A percentile compares a stretch with the other conserved stretches of the same genome.
Conservation (phyloP, 2,888 invertebrate species). For the Cyaniris semiargus region DNA sequence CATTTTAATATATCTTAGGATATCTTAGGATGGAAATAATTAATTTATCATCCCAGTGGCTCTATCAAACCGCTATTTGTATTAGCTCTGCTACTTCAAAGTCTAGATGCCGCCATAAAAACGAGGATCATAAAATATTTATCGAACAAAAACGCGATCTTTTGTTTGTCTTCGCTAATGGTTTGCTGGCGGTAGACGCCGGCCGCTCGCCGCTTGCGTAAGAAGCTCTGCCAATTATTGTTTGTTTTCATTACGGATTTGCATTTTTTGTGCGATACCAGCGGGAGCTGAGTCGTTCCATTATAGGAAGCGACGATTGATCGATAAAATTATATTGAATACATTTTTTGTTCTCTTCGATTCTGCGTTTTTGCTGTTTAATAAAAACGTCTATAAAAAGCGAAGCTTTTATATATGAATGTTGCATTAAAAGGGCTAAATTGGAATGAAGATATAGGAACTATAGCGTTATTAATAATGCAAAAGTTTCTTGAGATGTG, state of each 20-base stretch:
- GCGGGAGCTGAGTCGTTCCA: background rate
- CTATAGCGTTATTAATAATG: too few species aligned
- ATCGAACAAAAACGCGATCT: constrained; percentile 19
- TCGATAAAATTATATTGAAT: background rate
- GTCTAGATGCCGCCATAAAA: background rate
- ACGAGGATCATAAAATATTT: constrained; percentile 25
- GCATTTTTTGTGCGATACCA: constrained; percentile 1
- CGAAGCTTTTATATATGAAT: too few species aligned
- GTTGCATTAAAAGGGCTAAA: too few species aligned
- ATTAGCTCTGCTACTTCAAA: background rate
- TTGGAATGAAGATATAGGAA: too few species aligned
- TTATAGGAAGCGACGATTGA: background rate
- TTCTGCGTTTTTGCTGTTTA: too few species aligned
- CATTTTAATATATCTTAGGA: too few species aligned
- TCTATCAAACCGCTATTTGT: background rate
- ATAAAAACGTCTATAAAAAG: too few species aligned
- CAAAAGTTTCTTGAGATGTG: too few species aligned
- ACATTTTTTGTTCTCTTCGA: background rate
- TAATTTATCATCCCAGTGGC: background rate
- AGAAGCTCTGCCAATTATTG: constrained; percentile 5
- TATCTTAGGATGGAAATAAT: too few species aligned
- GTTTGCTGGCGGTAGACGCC: constrained; percentile 10
- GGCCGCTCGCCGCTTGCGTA: background rate
- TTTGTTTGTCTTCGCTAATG: constrained; percentile 26
- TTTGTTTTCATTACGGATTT: constrained; percentile 6